Conservation (phyloP, 2,888 invertebrate species). For the Elmis aenea region DNA sequence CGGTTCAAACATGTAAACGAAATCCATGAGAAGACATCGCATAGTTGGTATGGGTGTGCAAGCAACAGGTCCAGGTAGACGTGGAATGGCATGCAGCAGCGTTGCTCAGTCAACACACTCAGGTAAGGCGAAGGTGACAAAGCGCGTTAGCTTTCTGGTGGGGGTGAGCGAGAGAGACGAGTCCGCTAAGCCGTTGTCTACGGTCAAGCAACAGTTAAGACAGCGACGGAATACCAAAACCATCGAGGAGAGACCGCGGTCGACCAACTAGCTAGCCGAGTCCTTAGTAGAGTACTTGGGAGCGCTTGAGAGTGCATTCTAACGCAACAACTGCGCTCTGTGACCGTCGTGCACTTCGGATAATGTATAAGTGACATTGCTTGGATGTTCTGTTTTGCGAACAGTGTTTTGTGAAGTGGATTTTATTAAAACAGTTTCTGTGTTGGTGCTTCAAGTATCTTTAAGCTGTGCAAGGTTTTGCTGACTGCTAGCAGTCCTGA, state of each 20-base stretch:
- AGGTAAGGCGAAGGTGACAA: constrained; percentile 29
- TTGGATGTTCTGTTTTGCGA: background rate
- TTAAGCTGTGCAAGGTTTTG: constrained; percentile 7
- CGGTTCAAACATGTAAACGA: constrained; percentile 8
- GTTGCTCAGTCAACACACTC: constrained; percentile 26
- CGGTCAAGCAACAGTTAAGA: constrained; percentile 20
- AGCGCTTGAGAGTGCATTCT: too few relatives aligned
- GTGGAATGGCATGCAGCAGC: constrained; percentile 30
- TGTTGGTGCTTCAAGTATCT: background rate
- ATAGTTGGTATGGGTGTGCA: constrained; percentile 27
- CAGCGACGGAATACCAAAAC: constrained; percentile 18
- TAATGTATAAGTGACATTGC: background rate
- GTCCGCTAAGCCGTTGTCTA: constrained; percentile 1
- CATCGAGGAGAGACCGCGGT: constrained; percentile 18
- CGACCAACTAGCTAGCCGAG: constrained; percentile 14
- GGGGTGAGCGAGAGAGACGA: constrained; percentile 14
- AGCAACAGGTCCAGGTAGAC: constrained; percentile 29
- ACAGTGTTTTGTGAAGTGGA: constrained; percentile 2
- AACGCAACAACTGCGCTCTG: constrained; percentile 10
- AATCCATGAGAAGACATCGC: constrained; percentile 4
- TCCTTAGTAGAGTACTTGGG: too few relatives aligned
- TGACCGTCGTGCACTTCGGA: too few relatives aligned
- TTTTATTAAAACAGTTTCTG: background rate
- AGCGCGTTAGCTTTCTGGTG: constrained; percentile 21
- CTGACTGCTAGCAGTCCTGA: constrained; percentile 18